Percentiles rank a stretch among this genome's conserved stretches.
Conservation (phyloP, 2,113 vertebrate species). For the Carlito syrichta region DNA sequence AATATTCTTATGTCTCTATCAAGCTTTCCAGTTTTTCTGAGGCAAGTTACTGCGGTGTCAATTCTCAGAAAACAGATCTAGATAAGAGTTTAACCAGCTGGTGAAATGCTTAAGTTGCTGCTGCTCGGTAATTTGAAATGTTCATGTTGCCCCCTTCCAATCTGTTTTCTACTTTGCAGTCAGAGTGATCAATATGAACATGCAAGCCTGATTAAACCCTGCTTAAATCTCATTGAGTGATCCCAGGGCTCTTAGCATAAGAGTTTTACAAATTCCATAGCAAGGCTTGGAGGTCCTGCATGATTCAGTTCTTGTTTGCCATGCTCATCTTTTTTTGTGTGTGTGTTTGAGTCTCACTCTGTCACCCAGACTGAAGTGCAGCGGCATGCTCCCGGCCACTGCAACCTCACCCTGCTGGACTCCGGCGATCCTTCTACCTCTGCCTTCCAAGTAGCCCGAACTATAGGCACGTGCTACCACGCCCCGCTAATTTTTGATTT, state of each 20-base stretch:
- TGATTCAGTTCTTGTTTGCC: not conserved
- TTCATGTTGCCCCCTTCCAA: not conserved
- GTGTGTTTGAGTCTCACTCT: no score
- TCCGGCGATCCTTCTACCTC: no score
- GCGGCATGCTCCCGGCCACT: no score
- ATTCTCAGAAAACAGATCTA: not conserved
- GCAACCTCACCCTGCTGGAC: no score
- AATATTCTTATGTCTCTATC: not conserved
- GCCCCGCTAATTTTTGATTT: no score
- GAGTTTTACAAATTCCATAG: not conserved
- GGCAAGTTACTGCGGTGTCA: not conserved
- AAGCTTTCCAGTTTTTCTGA: not conserved
- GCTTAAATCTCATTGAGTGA: not conserved
- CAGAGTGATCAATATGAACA: not conserved
- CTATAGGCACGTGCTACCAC: no score
- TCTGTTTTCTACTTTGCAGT: not conserved
- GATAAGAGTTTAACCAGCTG: not conserved
- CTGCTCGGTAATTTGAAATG: not conserved
- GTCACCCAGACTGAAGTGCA: no score
- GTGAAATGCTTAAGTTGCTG: not conserved
- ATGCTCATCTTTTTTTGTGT: not conserved
- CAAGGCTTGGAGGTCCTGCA: no score
- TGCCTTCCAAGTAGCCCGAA: no score
- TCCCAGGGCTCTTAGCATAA: not conserved
- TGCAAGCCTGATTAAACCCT: not conserved